Evolutionary conservation across 2,888 invertebrate species (phyloP).

Genomic region (Aelia acuminata): DNA sequence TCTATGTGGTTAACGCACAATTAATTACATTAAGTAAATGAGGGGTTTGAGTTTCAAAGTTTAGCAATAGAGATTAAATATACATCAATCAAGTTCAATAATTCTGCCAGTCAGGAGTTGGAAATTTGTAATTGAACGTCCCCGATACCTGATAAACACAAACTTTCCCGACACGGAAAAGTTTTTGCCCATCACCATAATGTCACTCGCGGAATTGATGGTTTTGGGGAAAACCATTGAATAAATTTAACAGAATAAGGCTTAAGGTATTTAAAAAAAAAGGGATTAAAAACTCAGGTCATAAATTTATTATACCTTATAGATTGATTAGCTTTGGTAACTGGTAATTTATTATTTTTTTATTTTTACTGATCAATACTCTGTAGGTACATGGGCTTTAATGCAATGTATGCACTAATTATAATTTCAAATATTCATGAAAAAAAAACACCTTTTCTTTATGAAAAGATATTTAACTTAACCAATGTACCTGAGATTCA

Average conservation of each 20-base stretch:
- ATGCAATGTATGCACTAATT: too few species aligned
- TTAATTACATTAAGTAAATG: conserved; percentile 34
- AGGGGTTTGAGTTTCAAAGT: conserved; percentile 15
- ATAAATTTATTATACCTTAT: background rate
- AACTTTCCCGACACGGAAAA: conserved; percentile 18
- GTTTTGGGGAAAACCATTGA: conserved; percentile 16
- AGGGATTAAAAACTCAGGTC: background rate
- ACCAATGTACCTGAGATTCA: too few species aligned
- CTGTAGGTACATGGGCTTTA: too few species aligned
- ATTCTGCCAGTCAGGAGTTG: background rate
- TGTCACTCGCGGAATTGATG: conserved; percentile 29
- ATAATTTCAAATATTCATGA: too few species aligned
- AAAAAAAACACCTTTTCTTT: too few species aligned
- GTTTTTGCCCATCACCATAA: conserved; percentile 33
- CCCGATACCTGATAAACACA: conserved; percentile 37
- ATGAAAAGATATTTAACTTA: too few species aligned
- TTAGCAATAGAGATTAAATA: conserved; percentile 36
- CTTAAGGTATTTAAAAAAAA: background rate
- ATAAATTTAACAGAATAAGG: conserved; percentile 20
- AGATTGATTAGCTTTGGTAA: background rate
- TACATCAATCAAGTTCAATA: conserved; percentile 26
- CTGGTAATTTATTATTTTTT: too few species aligned
- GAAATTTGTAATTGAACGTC: conserved; percentile 33
- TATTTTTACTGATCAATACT: too few species aligned
- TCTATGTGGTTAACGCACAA: background rate